phyloP scores from a whole-genome alignment of 2,797 vertebrate genomes.

The Columba guinea region DNA sequence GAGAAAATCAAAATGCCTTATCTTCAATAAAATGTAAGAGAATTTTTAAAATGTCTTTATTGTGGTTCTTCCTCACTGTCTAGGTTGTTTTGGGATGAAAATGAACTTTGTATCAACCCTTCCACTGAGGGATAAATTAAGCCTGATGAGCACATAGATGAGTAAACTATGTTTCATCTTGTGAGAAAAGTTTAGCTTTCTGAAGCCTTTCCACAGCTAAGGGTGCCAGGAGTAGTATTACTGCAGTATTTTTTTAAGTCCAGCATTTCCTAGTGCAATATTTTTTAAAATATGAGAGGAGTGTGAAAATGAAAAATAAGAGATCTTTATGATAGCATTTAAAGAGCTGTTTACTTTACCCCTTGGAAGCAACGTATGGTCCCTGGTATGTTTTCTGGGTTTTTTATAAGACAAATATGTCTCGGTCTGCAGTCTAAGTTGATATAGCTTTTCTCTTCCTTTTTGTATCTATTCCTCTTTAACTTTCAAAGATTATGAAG shows the following conservation, averaged over 20 bases:
- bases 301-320: constrained; percentile 44
- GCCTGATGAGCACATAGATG: constrained; percentile 17
- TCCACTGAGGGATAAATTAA: constrained; percentile 43
- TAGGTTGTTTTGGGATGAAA: neutral
- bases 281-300: constrained; percentile 41
- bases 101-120: constrained; percentile 42
- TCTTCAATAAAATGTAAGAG: neutral
- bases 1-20: neutral
- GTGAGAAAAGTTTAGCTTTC: constrained; percentile 40
- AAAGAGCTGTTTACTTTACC: constrained; percentile 1
- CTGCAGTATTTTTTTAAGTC: constrained; percentile 5
- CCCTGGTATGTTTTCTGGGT: neutral
- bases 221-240: constrained; percentile 44
- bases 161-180: constrained; percentile 36
- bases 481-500: neutral
- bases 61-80: neutral
- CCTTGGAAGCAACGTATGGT: neutral
- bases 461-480: neutral
- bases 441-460: neutral
- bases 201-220: constrained; percentile 6
- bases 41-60: neutral
- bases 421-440: neutral
- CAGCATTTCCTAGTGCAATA: constrained; percentile 27
- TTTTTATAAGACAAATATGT: neutral
- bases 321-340: neutral